Base-by-base conservation (phyloP, 2,797 vertebrate species). In the Alectoris magna region DNA sequence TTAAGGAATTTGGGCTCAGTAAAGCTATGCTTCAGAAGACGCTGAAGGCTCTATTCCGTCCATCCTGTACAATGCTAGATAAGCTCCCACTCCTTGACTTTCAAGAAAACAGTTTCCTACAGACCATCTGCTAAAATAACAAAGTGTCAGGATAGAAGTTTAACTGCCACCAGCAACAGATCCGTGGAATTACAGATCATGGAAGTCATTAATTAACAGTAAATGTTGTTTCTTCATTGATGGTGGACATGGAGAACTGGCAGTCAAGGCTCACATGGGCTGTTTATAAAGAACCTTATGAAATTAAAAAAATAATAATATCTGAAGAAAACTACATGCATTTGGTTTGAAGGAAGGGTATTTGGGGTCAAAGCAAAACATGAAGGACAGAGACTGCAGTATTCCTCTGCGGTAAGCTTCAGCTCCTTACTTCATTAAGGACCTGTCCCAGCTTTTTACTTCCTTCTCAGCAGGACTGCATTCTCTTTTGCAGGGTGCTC, bases 101-200 rank as follows among this genome's bases (percentile, higher is more conserved):
- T 26, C 82, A 64, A 64, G 53, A 39, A 58, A 31, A 69, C 3
- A 0, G 31, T 53, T 91, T 64, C 58, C 92, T 78, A 72, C 79
- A 89, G 86, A 53, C 79, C 73, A 79, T 73, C 88, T 81, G 79
- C 70, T 86, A 49, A 62, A 88, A 68, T 80, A 85, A 55, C 71
- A 83, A 55, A 41, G 41, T 2, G 3, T 11, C 76, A 64, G 85
- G 56, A 36, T 10, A 36, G 60, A 10, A 85, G 84, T 78, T 14
- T 39, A 73, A 77, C 58, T 36, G 63, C 55, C 84, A 84, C 76
- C 73, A 88, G 3, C 59, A 81, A 67, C 84, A 93, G 76, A 64
- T 46, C 48, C 27, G 59, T 56, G 39, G 68, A 90, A 67, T 51
- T 91, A 58, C 68, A 89, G 84, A 64, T 55, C 84, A 70, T 62